Evolutionary conservation across 2,888 invertebrate species (phyloP), one percentile per base, ranked within the genome.

Genomic region (Heliconius charithonia): DNA sequence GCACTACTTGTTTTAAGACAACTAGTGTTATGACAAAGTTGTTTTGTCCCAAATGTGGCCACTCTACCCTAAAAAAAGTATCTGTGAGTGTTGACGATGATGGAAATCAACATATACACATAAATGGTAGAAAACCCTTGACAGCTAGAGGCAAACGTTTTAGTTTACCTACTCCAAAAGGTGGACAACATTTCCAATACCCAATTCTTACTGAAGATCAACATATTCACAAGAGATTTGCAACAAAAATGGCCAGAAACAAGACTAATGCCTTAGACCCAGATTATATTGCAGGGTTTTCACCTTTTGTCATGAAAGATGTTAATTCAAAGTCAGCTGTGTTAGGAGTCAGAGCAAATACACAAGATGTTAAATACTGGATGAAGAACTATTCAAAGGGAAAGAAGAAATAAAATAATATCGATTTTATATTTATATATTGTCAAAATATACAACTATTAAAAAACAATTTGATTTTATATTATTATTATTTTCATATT

Each of bases 41-140:
- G 45, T 99, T 99, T 89, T 99, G 99, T 90, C 98, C 98, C 0
- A 97, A 97, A 88, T 99, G 99, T 94, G 99, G 99, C 16, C 97
- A 99, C 90, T 97, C 98, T 86, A 99, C 99, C 0, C 95, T 99
- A 65, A 98, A 98, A 89, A 97, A 98, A 89, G 98, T 99, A 3
- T 97, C 97, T 0, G 98, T 99, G 0, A 97, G 98, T 73, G 93
- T 99, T 65, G 97, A 98, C 88, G 97, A 98, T 82, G 96, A 99
- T 85, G 99, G 99, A 0, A 97, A 97, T 84, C 97, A 98, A 92
- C 95, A 96, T 82, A 97, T 98, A 81, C 98, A 98, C 88, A 97
- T 99, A 80, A 98, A 98, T 88, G 96, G 96, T 1, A 95, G 96
- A 41, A 97, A 96, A 84, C 97, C 97, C 1, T 92, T 99, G 25